phyloP scores from a whole-genome alignment of 1,140 invertebrate species.

The Diabrotica virgifera region DNA sequence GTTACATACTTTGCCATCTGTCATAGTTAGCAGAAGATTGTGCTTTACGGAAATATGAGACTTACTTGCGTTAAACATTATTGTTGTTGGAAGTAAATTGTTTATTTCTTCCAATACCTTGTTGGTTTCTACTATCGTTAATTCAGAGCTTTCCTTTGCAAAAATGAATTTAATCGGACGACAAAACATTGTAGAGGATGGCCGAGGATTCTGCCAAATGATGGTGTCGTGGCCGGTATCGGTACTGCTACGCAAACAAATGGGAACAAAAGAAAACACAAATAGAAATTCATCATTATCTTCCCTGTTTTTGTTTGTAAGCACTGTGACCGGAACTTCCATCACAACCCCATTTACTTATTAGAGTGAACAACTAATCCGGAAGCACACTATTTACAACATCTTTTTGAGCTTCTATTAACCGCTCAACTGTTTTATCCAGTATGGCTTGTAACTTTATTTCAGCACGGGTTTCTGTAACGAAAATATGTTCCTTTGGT shows the following conservation, averaged over 20 bases:
- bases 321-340: constrained; percentile 5
- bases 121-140: background rate
- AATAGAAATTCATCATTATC: constrained; percentile 18
- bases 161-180: constrained; percentile 25
- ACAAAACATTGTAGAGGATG: constrained; percentile 23
- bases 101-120: constrained; percentile 9
- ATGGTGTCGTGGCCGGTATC: no score
- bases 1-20: constrained; percentile 50
- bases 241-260: constrained; percentile 14
- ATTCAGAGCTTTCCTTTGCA: constrained; percentile 14
- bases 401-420: constrained; percentile 31
- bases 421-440: constrained; percentile 27
- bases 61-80: background rate
- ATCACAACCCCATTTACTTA: constrained; percentile 18
- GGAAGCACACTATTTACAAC: constrained; percentile 36
- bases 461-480: constrained; percentile 26
- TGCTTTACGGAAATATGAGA: background rate
- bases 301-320: constrained; percentile 19
- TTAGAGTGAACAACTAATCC: constrained; percentile 1
- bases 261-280: constrained; percentile 19
- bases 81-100: constrained; percentile 4
- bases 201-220: constrained; percentile 21
- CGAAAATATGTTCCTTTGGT: no score
- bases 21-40: constrained; percentile 41
- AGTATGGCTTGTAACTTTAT: constrained; percentile 30